Percentiles rank a stretch among this genome's conserved stretches.
Conservation (phyloP, 2,797 vertebrate species). For the Anomalospiza imberbis region DNA sequence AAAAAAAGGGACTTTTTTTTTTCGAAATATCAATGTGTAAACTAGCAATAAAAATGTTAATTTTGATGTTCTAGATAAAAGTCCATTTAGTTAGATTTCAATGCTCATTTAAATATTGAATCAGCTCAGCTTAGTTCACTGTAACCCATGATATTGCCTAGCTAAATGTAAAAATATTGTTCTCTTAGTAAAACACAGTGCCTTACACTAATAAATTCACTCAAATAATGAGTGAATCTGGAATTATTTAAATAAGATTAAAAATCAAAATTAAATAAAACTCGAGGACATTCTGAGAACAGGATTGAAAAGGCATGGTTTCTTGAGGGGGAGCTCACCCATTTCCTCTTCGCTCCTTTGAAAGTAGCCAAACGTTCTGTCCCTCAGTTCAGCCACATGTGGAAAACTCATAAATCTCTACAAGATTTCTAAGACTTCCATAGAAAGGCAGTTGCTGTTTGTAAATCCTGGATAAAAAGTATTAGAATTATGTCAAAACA, state of each 20-base stretch:
- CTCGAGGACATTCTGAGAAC: background rate
- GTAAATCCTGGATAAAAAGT: background rate
- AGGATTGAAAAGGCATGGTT: background rate
- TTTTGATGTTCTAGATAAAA: background rate
- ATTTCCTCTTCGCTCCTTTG: background rate
- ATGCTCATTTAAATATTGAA: background rate
- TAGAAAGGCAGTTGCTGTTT: background rate
- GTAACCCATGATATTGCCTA: background rate
- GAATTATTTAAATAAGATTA: background rate
- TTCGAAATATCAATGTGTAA: background rate
- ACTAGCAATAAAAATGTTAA: background rate
- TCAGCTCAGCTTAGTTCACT: background rate
- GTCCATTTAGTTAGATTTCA: background rate
- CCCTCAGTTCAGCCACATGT: background rate
- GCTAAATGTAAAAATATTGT: background rate
- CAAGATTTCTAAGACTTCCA: background rate
- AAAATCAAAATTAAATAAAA: background rate
- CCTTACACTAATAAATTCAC: background rate
- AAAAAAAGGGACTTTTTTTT: background rate
- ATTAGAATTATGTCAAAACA: background rate
- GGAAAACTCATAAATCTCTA: background rate
- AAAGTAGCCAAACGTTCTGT: background rate
- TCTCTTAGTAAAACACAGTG: background rate
- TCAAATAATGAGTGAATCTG: background rate
- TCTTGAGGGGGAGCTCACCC: background rate